Evolutionary conservation across 2,888 invertebrate genomes (phyloP), one percentile per base, ranked within the genome.

Genomic region (Amorpha juglandis): DNA sequence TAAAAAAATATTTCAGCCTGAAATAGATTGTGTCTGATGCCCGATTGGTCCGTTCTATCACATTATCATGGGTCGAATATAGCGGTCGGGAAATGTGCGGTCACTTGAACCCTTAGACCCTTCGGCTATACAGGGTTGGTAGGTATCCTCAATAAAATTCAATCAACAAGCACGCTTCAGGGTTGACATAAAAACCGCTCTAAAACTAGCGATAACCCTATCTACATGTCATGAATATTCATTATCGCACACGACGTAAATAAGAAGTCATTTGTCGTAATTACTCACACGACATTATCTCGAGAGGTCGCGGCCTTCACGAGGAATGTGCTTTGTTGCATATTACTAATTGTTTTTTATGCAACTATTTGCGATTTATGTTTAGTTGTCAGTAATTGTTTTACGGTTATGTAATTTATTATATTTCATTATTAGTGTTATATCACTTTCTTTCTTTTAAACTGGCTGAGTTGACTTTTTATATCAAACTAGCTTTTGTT

Each of bases 241-340:
- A 64, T 48, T 63, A 63, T 45, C 53, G 38, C 45, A 63, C 33
- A 63, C 50, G 47, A 55, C 64, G 55, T 64, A 64, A 66, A 66
- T 66, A 84, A 78, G 73, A 78, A 74, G 67, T 66, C 74, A 82
- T 84, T 86, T 84, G 84, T 83, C 77, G 71, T 78, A 87, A 88
- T 89, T 88, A 83, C 86, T 87, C 83, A 83, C 76, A 76, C 80
- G 67, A 71, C 69, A 67, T 74, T 82, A 81, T 82, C 77, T 76
- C 66, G 52, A 69, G 73, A 77, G 83, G 81, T 86, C 81, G 62
- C 69, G 70, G 73, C 86, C 86, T 83, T 83, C 79, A 67, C 42
- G 58, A 58, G 19, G 58, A 58, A 58, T 58, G 35, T 78, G 77
- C 58, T 58, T 58, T 38, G 48, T 58, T 65, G 48, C 48, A 33